These are phyloP conservation scores for Synergus gifuensis DNA, from an alignment of 2,888 invertebrate genomes.

Conservation along the genomic window DNA sequence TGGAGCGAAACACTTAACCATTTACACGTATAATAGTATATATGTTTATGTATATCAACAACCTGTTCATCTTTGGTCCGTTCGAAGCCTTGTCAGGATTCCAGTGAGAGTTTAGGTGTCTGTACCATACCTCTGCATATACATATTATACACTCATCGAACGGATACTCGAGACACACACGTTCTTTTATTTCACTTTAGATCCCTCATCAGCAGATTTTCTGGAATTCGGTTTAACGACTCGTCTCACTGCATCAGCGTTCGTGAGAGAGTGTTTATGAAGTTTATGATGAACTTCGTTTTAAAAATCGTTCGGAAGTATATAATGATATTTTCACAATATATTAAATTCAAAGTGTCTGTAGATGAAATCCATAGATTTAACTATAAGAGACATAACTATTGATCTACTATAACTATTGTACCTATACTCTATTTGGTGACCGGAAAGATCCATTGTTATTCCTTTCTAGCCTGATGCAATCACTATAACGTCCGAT, in stretches of 20 bases:
- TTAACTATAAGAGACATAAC: too few species aligned
- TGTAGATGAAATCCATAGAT: too few species aligned
- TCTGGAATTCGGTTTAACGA: slow-evolving; percentile 53
- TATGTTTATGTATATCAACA: slow-evolving; percentile 21
- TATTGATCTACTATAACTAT: too few species aligned
- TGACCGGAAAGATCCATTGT: too few species aligned
- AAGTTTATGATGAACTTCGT: not conserved
- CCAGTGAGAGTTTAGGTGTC: slow-evolving; percentile 16
- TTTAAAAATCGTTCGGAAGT: not conserved
- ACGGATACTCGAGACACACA: slow-evolving; percentile 48
- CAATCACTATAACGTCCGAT: not conserved
- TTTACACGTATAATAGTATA: not conserved
- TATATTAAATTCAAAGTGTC: too few species aligned
- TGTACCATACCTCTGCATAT: slow-evolving; percentile 20
- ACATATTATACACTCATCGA: slow-evolving; percentile 2
- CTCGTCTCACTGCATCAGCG: slow-evolving; percentile 47
- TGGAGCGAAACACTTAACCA: not conserved
- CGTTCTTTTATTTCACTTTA: slow-evolving; percentile 45
- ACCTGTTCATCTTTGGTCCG: slow-evolving; percentile 7
- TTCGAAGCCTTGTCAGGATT: slow-evolving; percentile 20
- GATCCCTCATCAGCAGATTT: slow-evolving; percentile 46
- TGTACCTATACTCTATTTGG: too few species aligned
- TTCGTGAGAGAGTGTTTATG: slow-evolving; percentile 45
- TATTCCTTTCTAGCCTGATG: too few species aligned
- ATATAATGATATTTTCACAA: too few species aligned